These are phyloP conservation scores for Mesochorus sp. DNA, from an alignment of 2,888 invertebrate species.

Conservation along the genomic window DNA sequence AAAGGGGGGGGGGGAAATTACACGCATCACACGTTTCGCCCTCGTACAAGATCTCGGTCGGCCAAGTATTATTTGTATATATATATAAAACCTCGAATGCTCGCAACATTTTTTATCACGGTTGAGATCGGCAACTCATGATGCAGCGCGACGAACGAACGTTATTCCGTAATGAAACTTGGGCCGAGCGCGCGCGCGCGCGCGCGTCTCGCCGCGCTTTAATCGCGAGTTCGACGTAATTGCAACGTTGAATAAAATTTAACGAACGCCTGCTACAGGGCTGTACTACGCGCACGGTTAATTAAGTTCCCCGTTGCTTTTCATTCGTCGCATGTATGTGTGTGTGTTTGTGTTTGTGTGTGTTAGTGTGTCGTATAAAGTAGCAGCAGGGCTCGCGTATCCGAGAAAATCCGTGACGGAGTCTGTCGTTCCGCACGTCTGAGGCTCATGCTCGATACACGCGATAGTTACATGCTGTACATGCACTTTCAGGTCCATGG, in stretches of 20 bases:
- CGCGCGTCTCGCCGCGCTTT: slow-evolving; percentile 23
- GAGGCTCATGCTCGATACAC: too few relatives aligned
- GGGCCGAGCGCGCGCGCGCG: slow-evolving; percentile 12
- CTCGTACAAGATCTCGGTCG: background rate
- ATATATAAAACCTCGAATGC: background rate
- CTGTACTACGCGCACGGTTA: slow-evolving; percentile 49
- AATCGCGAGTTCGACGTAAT: slow-evolving; percentile 59
- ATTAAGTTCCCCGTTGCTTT: slow-evolving; percentile 60
- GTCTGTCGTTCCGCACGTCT: too few relatives aligned
- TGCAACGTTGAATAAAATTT: slow-evolving; percentile 62
- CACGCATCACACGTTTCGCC: too few relatives aligned
- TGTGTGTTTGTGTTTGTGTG: background rate
- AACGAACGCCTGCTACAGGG: slow-evolving; percentile 54
- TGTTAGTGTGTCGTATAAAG: background rate
- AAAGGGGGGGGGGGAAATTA: too few relatives aligned
- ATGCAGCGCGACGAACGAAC: slow-evolving; percentile 29
- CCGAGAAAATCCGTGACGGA: too few relatives aligned
- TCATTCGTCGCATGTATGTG: slow-evolving; percentile 36
- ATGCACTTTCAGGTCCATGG: too few relatives aligned
- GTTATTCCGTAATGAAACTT: slow-evolving; percentile 54
- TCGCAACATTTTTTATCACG: background rate
- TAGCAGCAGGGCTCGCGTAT: background rate
- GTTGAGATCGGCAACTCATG: slow-evolving; percentile 1
- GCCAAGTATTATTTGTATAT: too few relatives aligned
- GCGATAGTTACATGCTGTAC: too few relatives aligned